A percentile compares a stretch with the other conserved stretches of the same genome.
Evolutionary conservation across 2,888 invertebrate genomes (phyloP).

Genomic region (Chironomus riparius): DNA sequence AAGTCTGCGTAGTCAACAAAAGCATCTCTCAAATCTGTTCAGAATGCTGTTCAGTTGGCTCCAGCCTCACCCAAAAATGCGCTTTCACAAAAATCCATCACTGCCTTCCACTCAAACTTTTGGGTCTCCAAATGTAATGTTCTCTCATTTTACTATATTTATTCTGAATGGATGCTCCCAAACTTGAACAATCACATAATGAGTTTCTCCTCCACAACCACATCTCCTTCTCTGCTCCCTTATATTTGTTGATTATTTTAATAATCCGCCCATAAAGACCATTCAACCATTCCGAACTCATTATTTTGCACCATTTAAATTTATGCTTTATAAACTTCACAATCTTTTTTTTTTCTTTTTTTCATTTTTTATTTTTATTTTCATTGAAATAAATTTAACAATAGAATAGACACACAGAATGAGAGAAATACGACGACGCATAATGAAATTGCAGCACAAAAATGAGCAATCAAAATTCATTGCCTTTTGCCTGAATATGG

Average conservation of each 20-base stretch:
- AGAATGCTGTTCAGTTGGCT: no score
- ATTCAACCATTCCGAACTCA: conserved; percentile 10
- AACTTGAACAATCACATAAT: no score
- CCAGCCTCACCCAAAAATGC: no score
- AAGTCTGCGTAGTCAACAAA: no score
- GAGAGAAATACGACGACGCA: not conserved
- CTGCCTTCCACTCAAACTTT: no score
- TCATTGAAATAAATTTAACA: not conserved
- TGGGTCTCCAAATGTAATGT: no score
- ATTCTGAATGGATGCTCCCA: no score
- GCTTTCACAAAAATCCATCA: no score
- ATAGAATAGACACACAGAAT: not conserved
- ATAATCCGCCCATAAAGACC: not conserved
- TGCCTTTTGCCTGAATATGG: not conserved
- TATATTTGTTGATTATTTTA: not conserved
- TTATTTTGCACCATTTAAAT: conserved; percentile 26
- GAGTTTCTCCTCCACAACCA: not conserved
- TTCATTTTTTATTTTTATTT: not conserved
- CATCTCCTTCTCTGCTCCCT: not conserved
- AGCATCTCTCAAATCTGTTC: no score
- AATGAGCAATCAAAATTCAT: not conserved
- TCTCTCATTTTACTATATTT: no score
- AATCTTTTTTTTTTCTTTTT: not conserved
- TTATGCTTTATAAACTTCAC: conserved; percentile 10
- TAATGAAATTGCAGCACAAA: not conserved